Conservation (phyloP, 2,888 invertebrate genomes). For the Bruchidius siliquastri region DNA sequence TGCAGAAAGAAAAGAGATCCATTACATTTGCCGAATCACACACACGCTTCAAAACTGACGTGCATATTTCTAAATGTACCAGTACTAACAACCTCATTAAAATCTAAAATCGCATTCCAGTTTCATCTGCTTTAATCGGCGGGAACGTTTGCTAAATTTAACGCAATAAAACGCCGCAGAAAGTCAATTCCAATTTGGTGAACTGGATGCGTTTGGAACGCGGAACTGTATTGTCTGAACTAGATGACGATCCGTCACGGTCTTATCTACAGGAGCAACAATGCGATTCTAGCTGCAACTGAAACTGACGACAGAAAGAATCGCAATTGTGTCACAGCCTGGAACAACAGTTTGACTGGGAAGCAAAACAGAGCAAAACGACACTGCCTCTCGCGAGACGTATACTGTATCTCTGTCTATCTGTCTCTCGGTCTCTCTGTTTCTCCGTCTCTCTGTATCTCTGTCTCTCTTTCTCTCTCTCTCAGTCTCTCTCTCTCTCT, state of each 20-base stretch:
- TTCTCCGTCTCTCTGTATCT: no score
- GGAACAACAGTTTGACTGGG: background rate
- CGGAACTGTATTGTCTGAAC: background rate
- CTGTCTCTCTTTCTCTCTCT: no score
- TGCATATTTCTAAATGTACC: background rate
- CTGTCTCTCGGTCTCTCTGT: no score
- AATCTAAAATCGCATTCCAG: background rate
- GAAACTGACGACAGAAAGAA: background rate
- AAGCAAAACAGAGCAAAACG: background rate
- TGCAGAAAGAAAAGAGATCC: background rate
- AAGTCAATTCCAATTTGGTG: background rate
- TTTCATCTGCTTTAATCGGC: background rate
- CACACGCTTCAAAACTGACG: background rate
- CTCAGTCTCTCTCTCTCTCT: no score
- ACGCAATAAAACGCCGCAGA: background rate
- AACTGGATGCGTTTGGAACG: background rate
- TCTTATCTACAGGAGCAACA: background rate
- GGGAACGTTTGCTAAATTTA: background rate
- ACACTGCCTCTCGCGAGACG: background rate
- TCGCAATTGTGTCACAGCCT: background rate
- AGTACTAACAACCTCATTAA: background rate
- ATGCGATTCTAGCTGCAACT: background rate
- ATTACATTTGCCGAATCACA: background rate
- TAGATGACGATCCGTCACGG: background rate
- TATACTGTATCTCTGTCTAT: no score